Base-by-base conservation (phyloP, 2,113 vertebrate genomes). In the Sardina pilchardus region DNA sequence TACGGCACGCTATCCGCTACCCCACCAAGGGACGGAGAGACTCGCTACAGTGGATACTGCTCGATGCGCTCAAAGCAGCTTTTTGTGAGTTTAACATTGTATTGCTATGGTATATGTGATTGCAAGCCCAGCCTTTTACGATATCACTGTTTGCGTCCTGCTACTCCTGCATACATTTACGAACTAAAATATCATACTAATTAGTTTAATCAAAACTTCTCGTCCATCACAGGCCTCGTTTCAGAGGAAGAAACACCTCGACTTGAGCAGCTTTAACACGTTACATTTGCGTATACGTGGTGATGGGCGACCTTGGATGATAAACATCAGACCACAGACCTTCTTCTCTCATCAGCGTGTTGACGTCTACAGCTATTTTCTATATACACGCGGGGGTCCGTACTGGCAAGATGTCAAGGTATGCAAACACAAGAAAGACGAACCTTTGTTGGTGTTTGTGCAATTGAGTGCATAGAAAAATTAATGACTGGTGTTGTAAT, bases 341-440 rank as follows among this genome's bases (percentile, higher is more conserved):
- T 97, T 96, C 90, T 96, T 96, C 89, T 90, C 96, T 19, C 96
- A 97, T 87, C 94, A 94, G 36, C 96, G 93, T 87, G 95, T 97
- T n/a, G 97, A 98, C 82, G 89, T 98, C 1, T 98, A 98, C 94
- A 96, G 89, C 89, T 99, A 99, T 88, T 99, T 99, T 91, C 92
- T 99, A 92, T 99, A 96, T 87, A 98, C 98, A 1, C 94, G 97
- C 19, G 98, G 98, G 17, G 98, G 98, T 0, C 98, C 98, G 0
- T 99, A 99, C 91, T 99, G 98, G 98, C 97, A 99, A 85, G 97
- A 99, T n/a, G 93, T 99, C 83, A 97, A 96, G 97, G 98, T 97
- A 90, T 5, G 78, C 36, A n/a, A 16, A 39, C 26, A 81, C 6
- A 30, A 78, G 16, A 21, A 45, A 30, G 45, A 24, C 10, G 12